Percentiles rank a stretch among this genome's conserved stretches.
These are phyloP conservation scores for Meles meles DNA, from an alignment of 2,113 vertebrate species.

Conservation along the genomic window DNA sequence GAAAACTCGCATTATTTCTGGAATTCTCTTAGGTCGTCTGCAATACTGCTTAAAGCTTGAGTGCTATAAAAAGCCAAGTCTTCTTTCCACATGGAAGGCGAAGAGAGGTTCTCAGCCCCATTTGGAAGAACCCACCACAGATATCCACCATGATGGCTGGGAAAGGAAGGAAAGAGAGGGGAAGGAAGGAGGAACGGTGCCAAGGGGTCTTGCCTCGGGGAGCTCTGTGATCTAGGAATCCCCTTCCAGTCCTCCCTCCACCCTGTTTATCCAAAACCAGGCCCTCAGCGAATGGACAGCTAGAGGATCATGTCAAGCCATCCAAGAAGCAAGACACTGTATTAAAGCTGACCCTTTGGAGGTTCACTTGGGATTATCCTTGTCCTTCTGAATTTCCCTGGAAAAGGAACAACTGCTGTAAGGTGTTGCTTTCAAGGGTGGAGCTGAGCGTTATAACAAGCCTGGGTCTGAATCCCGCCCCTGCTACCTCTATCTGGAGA, in stretches of 20 bases:
- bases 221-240: background rate
- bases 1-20: background rate
- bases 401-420: background rate
- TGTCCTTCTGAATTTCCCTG: background rate
- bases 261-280: background rate
- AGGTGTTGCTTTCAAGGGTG: background rate
- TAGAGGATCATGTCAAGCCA: background rate
- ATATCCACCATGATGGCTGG: background rate
- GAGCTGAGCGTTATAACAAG: background rate
- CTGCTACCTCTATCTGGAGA: background rate
- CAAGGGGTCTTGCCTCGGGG: fast-evolving
- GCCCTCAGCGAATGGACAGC: background rate
- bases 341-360: background rate
- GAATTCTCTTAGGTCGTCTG: background rate
- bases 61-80: background rate
- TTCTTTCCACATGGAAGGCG: background rate
- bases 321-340: background rate
- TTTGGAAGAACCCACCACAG: background rate
- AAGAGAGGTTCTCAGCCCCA: background rate
- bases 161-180: too few relatives aligned
- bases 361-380: background rate
- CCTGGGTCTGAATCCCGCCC: background rate
- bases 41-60: too few relatives aligned
- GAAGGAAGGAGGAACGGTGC: too few relatives aligned
- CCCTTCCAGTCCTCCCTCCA: background rate